Percentiles rank a stretch among this genome's conserved stretches.
Conservation (phyloP, 2,888 invertebrate species). For the Megastigmus dorsalis region DNA sequence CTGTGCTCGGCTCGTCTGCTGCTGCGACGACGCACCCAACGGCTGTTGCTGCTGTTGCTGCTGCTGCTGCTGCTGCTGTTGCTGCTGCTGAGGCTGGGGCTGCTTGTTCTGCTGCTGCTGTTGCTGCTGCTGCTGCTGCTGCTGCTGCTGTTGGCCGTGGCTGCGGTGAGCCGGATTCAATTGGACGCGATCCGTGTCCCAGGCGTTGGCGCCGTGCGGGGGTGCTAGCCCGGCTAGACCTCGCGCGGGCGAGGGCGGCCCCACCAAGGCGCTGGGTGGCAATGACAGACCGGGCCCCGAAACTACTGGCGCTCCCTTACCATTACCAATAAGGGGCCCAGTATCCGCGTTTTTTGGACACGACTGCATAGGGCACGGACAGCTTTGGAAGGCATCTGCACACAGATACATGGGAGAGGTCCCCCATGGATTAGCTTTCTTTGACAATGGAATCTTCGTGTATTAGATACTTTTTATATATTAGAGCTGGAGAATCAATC, state of each 20-base stretch:
- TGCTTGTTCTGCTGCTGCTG: conserved; percentile 22
- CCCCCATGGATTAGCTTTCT: too few species aligned
- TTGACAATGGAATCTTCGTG: too few species aligned
- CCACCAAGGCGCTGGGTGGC: conserved; percentile 75
- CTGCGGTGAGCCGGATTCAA: conserved; percentile 68
- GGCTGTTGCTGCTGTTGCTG: conserved; percentile 55
- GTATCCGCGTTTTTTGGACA: conserved; percentile 99
- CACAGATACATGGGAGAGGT: conserved; percentile 42
- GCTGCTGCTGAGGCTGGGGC: conserved; percentile 56
- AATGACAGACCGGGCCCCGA: conserved; percentile 75
- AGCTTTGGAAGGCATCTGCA: conserved; percentile 80
- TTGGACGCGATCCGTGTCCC: conserved; percentile 77
- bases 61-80: too few species aligned
- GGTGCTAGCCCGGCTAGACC: conserved; percentile 74
- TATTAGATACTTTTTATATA: too few species aligned
- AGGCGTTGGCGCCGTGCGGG: conserved; percentile 74
- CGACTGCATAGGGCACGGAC: conserved; percentile 94
- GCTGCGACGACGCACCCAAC: background rate
- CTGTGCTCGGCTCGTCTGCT: background rate
- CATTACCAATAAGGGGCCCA: conserved; percentile 98
- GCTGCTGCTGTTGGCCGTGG: conserved; percentile 57
- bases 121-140: conserved; percentile 22
- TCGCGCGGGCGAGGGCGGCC: conserved; percentile 77
- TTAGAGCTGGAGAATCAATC: too few species aligned
- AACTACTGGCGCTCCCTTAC: conserved; percentile 80